Percentiles rank a stretch among this genome's conserved stretches.
phyloP scores from a whole-genome alignment of 2,113 vertebrate genomes.

The Notechis scutatus region DNA sequence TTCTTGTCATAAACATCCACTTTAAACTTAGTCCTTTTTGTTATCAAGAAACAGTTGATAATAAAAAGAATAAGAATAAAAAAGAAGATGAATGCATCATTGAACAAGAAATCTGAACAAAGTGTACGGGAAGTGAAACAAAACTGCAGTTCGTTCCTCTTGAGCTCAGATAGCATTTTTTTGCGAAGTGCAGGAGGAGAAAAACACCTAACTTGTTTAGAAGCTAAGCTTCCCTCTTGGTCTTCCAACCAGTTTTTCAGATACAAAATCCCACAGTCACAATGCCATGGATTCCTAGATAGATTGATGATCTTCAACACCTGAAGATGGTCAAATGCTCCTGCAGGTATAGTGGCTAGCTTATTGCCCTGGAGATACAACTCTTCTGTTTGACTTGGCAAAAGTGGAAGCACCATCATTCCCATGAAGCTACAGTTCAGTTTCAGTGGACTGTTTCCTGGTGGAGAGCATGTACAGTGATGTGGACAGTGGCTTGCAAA shows the following conservation, averaged over 20 bases:
- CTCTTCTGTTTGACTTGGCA: constrained; percentile 38
- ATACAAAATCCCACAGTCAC: constrained; percentile 74
- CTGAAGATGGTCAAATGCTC: constrained; percentile 67
- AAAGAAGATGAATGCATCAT: constrained; percentile 13
- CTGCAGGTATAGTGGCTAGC: constrained; percentile 64
- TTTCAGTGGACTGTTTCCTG: constrained; percentile 21
- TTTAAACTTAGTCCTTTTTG: constrained; percentile 59
- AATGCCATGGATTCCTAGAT: constrained; percentile 74
- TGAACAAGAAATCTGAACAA: constrained; percentile 45
- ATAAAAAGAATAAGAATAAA: constrained; percentile 61
- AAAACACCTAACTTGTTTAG: constrained; percentile 57
- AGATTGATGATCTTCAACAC: constrained; percentile 63
- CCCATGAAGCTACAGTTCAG: constrained; percentile 45
- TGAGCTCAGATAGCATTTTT: constrained; percentile 61
- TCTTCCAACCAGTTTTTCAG: constrained; percentile 71
- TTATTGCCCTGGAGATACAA: constrained; percentile 68
- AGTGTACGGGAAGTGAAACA: constrained; percentile 45
- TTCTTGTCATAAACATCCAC: constrained; percentile 59
- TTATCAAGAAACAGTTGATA: constrained; percentile 61
- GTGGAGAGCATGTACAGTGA: constrained; percentile 55
- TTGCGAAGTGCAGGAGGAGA: constrained; percentile 60
- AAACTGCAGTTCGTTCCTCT: constrained; percentile 55
- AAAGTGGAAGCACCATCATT: constrained; percentile 26
- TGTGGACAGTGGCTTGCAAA: neutral
- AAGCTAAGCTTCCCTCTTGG: constrained; percentile 47